These are phyloP conservation scores for Diaperis boleti DNA, from an alignment of 2,888 invertebrate species.

Conservation along the genomic window DNA sequence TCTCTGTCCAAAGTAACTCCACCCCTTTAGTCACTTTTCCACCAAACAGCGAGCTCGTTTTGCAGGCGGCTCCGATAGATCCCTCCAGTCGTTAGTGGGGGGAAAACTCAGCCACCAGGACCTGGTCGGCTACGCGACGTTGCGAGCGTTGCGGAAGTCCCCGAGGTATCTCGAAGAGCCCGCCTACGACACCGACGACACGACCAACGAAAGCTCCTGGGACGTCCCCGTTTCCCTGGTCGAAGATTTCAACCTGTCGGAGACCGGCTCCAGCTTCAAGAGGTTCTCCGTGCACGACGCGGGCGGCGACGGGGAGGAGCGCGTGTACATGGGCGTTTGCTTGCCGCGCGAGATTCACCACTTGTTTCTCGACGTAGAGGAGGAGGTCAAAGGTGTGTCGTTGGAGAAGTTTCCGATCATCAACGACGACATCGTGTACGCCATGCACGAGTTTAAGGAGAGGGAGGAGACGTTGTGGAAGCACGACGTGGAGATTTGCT, in stretches of 20 bases:
- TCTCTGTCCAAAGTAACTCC: conserved; percentile 70
- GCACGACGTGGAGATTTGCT: conserved; percentile 19
- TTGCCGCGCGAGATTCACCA: conserved; percentile 77
- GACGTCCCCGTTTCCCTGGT: conserved; percentile 44
- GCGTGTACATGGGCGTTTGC: conserved; percentile 80
- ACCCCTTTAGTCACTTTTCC: conserved; percentile 1
- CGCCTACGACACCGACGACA: conserved; percentile 39
- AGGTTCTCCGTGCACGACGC: conserved; percentile 56
- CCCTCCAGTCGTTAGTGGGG: conserved; percentile 69
- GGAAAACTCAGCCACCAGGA: conserved; percentile 79
- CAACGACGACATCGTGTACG: conserved; percentile 26
- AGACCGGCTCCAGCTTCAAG: conserved; percentile 57
- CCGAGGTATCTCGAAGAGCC: conserved; percentile 40
- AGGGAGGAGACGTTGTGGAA: conserved; percentile 25
- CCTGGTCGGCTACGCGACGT: conserved; percentile 80
- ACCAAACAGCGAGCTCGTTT: conserved; percentile 61
- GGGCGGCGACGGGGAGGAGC: conserved; percentile 56
- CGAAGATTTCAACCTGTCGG: conserved; percentile 46
- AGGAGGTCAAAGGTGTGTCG: conserved; percentile 19
- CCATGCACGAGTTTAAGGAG: conserved; percentile 24
- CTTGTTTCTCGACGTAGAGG: conserved; percentile 68
- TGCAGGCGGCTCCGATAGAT: conserved; percentile 68
- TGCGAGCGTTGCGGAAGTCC: conserved; percentile 73
- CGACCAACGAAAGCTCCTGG: conserved; percentile 45
- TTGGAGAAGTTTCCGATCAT: conserved; percentile 21